Conservation (phyloP, 2,797 vertebrate species). For the Peromyscus nudipes region DNA sequence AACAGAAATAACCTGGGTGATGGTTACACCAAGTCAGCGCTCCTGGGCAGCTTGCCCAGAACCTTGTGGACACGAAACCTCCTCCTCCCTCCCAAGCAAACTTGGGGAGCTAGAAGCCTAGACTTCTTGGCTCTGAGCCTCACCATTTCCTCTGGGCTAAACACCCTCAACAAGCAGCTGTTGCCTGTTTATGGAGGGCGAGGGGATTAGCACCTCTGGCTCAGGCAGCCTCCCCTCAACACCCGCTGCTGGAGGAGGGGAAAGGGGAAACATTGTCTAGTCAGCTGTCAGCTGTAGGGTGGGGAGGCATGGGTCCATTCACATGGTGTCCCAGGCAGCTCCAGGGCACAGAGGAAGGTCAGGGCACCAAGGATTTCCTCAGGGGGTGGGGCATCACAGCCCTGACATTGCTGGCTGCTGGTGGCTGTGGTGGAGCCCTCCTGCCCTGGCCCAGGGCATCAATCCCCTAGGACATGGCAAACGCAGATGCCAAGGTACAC, state of each 20-base stretch:
- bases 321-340: not conserved
- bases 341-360: not conserved
- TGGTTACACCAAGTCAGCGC: not conserved
- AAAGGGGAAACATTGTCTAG: not conserved
- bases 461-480: not conserved
- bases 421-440: not conserved
- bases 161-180: constrained; percentile 32
- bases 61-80: not conserved
- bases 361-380: not conserved
- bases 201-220: constrained; percentile 59
- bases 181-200: not conserved
- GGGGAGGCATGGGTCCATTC: not conserved
- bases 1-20: constrained; percentile 18
- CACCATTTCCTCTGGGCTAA: constrained; percentile 55
- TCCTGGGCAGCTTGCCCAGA: constrained; percentile 47
- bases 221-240: not conserved
- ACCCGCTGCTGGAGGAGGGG: not conserved
- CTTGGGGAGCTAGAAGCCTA: constrained; percentile 73
- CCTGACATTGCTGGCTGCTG: not conserved
- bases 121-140: constrained; percentile 68
- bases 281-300: not conserved
- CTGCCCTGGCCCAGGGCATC: not conserved
- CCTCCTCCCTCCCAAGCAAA: constrained; percentile 51
- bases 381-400: too few species aligned
- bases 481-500: not conserved